Base-by-base conservation (phyloP, 2,797 vertebrate genomes). In the Hoplostethus mediterraneus region DNA sequence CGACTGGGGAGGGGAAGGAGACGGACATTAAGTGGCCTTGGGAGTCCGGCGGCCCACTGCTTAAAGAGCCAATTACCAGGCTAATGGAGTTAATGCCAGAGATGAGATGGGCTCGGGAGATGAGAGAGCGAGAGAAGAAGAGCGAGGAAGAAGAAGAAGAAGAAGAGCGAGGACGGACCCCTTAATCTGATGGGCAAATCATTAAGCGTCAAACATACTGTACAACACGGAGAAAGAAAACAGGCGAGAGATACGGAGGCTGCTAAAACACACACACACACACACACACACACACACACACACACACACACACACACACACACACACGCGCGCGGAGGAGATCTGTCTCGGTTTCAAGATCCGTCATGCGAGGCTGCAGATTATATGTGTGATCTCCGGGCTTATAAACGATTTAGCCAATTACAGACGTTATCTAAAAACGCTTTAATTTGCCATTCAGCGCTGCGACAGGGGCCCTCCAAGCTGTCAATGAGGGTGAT, bases 391-490 rank as follows among this genome's bases (percentile, higher is more conserved):
- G 85, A 90, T 93, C 92, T 91, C 84, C 73, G 69, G 87, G 90
- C 83, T 93, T 93, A 93, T 84, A 78, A 92, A 87, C 78, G 92
- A 94, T 94, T 94, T 93, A 91, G 89, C 87, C 88, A 91, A 92
- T 93, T 93, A 93, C 91, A 72, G 80, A 90, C 88, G 90, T 92
- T 92, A 93, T 92, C 92, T 84, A 90, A 92, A 92, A 93, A 90
- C 6, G 85, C 91, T 92, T 92, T 93, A 93, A 94, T 94, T 95
- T 94, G 86, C 89, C 92, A 94, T 94, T 94, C 92, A 94, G 89
- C 64, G 83, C 83, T 87, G 86, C 89, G 89, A 93, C 90, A 88
- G 94, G 91, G 89, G 89, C 90, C 91, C 89, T 89, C 87, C 73
- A 75, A 83, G 89, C 71, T 79, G 84, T 94, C 94, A 95, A 94